phyloP scores from a whole-genome alignment of 2,888 invertebrate genomes.

The Noctua pronuba region DNA sequence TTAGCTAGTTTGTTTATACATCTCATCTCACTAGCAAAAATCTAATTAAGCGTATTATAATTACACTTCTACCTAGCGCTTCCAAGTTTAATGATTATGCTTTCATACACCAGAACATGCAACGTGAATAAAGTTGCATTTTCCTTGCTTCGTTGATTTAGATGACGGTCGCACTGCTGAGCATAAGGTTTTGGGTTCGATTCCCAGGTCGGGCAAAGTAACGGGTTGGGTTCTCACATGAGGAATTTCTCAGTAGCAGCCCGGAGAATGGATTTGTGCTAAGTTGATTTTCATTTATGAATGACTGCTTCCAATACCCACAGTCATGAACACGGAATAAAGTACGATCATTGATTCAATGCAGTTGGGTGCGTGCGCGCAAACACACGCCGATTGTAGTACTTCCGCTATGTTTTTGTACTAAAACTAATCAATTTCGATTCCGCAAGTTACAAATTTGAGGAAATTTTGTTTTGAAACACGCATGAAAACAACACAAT shows the following conservation, averaged over 20 bases:
- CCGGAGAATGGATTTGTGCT: neutral
- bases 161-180: neutral
- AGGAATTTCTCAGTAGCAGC: neutral
- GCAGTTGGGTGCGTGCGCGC: conserved; percentile 30
- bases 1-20: neutral
- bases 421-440: conserved; percentile 18
- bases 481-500: neutral
- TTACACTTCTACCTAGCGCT: too few relatives aligned
- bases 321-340: conserved; percentile 27
- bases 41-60: too few relatives aligned
- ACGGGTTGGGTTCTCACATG: neutral
- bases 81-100: neutral
- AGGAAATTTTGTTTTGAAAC: conserved; percentile 20
- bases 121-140: neutral
- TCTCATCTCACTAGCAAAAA: neutral
- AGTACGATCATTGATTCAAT: conserved; percentile 12
- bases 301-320: neutral
- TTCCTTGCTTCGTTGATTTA: neutral
- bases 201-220: neutral
- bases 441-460: conserved; percentile 42
- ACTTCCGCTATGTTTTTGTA: conserved; percentile 52
- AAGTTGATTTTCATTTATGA: neutral
- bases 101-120: neutral
- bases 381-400: conserved; percentile 1
- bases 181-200: neutral